Percentiles rank a stretch among this genome's conserved stretches.
Evolutionary conservation across 2,888 invertebrate genomes (phyloP).

Genomic region (Clunio marinus): DNA sequence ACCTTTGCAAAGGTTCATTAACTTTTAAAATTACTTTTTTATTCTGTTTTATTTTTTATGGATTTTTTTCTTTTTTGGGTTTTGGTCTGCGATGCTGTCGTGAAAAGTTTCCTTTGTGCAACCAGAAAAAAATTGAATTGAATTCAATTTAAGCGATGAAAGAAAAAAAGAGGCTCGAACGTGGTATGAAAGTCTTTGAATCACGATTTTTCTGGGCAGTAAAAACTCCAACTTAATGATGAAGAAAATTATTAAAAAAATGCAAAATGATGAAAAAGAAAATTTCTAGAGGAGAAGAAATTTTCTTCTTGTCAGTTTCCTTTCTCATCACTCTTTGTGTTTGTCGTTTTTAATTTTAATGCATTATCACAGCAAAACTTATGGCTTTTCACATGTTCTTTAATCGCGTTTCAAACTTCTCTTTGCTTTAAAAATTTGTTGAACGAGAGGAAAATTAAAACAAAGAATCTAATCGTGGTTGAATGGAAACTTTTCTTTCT

Average conservation of each 20-base stretch:
- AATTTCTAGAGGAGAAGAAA: neutral
- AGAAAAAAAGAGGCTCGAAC: neutral
- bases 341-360: neutral
- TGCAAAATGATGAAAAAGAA: slow-evolving; percentile 7
- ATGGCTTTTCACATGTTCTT: neutral
- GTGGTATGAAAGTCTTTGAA: neutral
- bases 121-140: neutral
- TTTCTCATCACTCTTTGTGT: neutral
- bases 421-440: too few relatives aligned
- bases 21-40: neutral
- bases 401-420: neutral
- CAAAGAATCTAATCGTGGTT: too few relatives aligned
- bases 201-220: neutral
- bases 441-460: too few relatives aligned
- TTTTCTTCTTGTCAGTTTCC: neutral
- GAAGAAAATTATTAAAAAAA: slow-evolving; percentile 4
- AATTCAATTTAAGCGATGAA: neutral
- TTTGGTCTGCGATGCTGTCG: too few relatives aligned
- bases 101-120: neutral
- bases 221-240: neutral
- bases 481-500: too few relatives aligned
- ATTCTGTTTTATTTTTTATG: neutral
- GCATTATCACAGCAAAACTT: slow-evolving; percentile 10
- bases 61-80: neutral
- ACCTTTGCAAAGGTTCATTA: neutral